A percentile compares a stretch with the other conserved stretches of the same genome.
Conservation (phyloP, 1,140 invertebrate genomes). For the Cryptotermes secundus region DNA sequence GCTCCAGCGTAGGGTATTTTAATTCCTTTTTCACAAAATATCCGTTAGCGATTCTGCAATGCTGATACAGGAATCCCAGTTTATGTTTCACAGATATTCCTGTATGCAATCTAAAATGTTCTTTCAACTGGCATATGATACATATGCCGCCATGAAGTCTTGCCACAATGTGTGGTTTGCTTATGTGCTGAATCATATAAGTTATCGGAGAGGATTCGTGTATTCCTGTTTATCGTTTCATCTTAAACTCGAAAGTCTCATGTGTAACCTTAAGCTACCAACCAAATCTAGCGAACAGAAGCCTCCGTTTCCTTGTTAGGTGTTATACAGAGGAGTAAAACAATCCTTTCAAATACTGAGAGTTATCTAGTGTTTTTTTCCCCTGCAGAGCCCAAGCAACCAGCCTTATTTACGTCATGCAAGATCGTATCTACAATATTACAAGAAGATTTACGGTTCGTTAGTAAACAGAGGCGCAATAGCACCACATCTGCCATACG, state of each 20-base stretch:
- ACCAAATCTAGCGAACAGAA: not conserved
- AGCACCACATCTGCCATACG: not conserved
- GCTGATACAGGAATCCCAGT: no score
- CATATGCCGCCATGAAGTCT: no score
- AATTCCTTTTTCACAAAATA: no score
- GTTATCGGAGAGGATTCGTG: not conserved
- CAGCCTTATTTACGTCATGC: not conserved
- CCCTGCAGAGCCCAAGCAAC: not conserved
- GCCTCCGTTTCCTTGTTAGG: not conserved
- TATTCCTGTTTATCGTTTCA: not conserved
- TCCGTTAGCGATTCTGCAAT: no score
- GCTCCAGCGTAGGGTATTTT: no score
- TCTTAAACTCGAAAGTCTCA: not conserved
- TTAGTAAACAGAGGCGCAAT: not conserved
- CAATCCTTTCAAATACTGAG: not conserved
- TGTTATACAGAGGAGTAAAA: not conserved
- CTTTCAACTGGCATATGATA: no score
- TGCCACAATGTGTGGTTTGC: no score
- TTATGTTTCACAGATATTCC: no score
- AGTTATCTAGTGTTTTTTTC: not conserved
- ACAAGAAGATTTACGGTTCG: not conserved
- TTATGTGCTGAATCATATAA: not conserved
- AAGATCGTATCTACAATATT: not conserved
- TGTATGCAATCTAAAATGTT: no score
- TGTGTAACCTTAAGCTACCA: not conserved